Evolutionary conservation across 1,140 invertebrate genomes (phyloP).

Genomic region (Proctacanthus coquilletti): DNA sequence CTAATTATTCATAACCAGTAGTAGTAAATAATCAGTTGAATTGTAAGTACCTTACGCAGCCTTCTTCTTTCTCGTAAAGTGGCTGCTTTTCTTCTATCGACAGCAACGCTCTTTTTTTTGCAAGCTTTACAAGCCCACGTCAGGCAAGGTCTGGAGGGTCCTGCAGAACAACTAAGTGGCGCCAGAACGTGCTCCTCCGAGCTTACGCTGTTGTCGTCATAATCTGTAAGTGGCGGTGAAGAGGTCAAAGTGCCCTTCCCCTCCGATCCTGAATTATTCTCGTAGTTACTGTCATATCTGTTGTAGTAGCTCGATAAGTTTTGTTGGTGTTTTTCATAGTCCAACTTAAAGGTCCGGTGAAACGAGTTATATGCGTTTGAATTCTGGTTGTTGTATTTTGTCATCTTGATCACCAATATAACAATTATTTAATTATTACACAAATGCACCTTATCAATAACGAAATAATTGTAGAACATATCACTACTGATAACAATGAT

Average conservation of each 20-base stretch:
- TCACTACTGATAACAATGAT: too few relatives aligned
- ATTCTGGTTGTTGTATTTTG: not conserved
- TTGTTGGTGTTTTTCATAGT: not conserved
- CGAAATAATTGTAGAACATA: too few relatives aligned
- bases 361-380: not conserved
- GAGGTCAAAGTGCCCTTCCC: constrained; percentile 2
- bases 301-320: not conserved
- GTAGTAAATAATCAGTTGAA: too few relatives aligned
- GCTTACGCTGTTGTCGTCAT: constrained; percentile 26
- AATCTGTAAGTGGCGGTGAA: constrained; percentile 25
- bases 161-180: constrained; percentile 30
- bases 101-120: constrained; percentile 84
- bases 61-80: constrained; percentile 84
- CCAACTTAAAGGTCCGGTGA: not conserved
- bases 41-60: constrained; percentile 80
- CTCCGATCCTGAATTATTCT: not conserved
- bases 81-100: constrained; percentile 90
- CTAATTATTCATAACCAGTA: too few relatives aligned
- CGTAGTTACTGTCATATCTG: not conserved
- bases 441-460: too few relatives aligned
- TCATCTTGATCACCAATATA: too few relatives aligned
- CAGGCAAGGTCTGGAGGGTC: constrained; percentile 58
- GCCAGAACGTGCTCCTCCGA: constrained; percentile 36
- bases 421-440: too few relatives aligned
- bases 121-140: constrained; percentile 94